Conservation (phyloP, 2,113 vertebrate species). For the Cichladusa arquata region DNA sequence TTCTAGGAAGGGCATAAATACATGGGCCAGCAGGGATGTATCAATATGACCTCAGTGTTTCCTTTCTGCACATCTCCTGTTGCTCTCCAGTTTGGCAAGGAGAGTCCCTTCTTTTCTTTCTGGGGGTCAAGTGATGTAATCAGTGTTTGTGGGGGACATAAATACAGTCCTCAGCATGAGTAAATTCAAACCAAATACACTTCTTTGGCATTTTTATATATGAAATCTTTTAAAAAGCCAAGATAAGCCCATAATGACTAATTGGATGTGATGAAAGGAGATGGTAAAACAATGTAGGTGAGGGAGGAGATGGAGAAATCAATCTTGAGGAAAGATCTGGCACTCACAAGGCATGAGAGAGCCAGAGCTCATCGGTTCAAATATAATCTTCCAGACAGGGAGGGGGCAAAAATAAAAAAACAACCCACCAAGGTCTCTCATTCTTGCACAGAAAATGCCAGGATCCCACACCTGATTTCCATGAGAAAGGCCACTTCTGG, state of each 20-base stretch:
- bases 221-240: background rate
- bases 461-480: background rate
- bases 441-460: background rate
- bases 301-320: slow-evolving; percentile 13
- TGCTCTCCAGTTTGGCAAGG: fast-evolving
- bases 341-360: background rate
- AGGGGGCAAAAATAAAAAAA: background rate
- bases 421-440: background rate
- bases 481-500: slow-evolving; percentile 37
- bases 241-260: background rate
- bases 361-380: background rate
- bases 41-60: fast-evolving
- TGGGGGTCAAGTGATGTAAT: fast-evolving
- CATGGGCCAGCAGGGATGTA: background rate
- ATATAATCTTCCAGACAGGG: background rate
- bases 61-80: background rate
- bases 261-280: fast-evolving
- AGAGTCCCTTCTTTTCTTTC: background rate
- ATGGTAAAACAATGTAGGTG: background rate
- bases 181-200: background rate
- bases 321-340: background rate
- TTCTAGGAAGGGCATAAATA: background rate
- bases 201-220: background rate
- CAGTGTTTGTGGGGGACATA: background rate
- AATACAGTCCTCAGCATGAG: background rate